phyloP scores from a whole-genome alignment of 2,888 invertebrate species.

The Cerceris ruficornis region DNA sequence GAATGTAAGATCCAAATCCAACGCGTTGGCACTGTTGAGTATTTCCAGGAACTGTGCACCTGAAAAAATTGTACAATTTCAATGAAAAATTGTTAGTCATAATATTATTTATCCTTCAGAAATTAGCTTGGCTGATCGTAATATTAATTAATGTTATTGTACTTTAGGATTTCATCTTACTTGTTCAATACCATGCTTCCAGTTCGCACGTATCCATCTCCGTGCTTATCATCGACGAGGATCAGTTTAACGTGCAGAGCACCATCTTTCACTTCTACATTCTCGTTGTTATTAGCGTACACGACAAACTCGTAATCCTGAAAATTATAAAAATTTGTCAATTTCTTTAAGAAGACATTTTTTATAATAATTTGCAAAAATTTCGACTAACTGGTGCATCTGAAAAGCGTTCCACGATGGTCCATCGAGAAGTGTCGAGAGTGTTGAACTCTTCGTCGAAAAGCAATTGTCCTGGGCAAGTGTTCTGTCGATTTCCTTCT shows the following conservation, averaged over 20 bases:
- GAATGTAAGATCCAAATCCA: slow-evolving; percentile 83
- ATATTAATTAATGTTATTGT: not conserved
- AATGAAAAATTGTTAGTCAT: not conserved
- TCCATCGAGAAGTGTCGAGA: slow-evolving; percentile 83
- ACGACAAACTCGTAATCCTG: slow-evolving; percentile 89
- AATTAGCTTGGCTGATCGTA: not conserved
- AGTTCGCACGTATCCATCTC: slow-evolving; percentile 82
- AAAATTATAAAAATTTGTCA: slow-evolving; percentile 31
- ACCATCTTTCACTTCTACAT: slow-evolving; percentile 83
- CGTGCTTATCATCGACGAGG: slow-evolving; percentile 83
- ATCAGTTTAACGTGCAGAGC: slow-evolving; percentile 85
- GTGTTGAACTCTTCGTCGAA: slow-evolving; percentile 86
- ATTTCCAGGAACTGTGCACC: slow-evolving; percentile 80
- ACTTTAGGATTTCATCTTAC: slow-evolving; percentile 53
- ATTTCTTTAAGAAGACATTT: not conserved
- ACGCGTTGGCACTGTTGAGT: slow-evolving; percentile 81
- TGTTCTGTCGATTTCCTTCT: slow-evolving; percentile 50
- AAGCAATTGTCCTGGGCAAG: slow-evolving; percentile 85
- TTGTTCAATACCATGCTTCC: slow-evolving; percentile 72
- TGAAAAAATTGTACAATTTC: slow-evolving; percentile 51
- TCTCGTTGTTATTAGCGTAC: slow-evolving; percentile 84
- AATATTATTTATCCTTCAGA: not conserved
- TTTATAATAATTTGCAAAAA: slow-evolving; percentile 37
- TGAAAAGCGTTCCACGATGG: slow-evolving; percentile 84
- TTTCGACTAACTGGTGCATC: slow-evolving; percentile 84